phyloP scores from a whole-genome alignment of 2,797 vertebrate genomes.

The Florisuga fusca region DNA sequence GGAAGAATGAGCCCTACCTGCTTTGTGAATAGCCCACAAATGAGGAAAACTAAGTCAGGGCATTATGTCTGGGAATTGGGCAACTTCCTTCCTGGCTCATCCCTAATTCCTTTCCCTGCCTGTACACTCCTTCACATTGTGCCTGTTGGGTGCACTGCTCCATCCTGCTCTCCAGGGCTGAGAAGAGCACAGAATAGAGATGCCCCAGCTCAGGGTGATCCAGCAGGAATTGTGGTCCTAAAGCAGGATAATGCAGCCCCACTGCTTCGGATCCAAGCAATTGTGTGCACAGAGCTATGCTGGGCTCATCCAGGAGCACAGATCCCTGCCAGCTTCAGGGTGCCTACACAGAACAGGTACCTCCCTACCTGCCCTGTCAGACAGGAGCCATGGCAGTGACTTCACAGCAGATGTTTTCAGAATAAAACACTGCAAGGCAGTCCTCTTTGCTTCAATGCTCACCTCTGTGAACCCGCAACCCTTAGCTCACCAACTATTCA shows the following conservation, averaged over 20 bases:
- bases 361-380: neutral
- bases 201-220: rapidly evolving
- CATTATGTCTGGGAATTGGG: rapidly evolving
- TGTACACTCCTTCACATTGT: rapidly evolving
- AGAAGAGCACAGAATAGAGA: neutral
- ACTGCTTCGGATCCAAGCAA: rapidly evolving
- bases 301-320: rapidly evolving
- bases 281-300: rapidly evolving
- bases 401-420: neutral
- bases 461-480: neutral
- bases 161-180: neutral
- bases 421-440: neutral
- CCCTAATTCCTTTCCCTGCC: neutral
- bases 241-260: rapidly evolving
- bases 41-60: neutral
- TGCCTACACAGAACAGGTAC: rapidly evolving
- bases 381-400: neutral
- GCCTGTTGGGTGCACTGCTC: rapidly evolving
- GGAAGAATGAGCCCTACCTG: neutral
- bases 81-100: neutral
- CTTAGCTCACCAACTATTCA: neutral
- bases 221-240: neutral
- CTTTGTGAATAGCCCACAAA: neutral
- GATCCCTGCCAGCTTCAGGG: rapidly evolving
- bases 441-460: rapidly evolving